Conservation (phyloP, 2,797 vertebrate species). For the Galaxias olidus region DNA sequence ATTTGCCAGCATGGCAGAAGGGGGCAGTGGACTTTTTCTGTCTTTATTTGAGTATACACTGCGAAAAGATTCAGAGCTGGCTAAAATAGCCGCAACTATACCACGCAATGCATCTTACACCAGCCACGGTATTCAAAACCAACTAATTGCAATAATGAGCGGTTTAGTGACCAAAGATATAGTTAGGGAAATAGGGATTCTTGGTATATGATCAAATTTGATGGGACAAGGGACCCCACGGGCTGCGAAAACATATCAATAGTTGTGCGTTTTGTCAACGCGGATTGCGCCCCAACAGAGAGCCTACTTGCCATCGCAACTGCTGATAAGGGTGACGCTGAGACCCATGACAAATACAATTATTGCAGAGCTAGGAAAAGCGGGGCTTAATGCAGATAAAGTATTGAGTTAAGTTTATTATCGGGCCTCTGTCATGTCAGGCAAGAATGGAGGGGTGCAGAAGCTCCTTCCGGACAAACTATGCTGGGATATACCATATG, state of each 20-base stretch:
- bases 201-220: constrained; percentile 18
- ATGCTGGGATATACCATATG: constrained; percentile 8
- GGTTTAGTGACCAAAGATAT: constrained; percentile 23
- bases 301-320: constrained; percentile 16
- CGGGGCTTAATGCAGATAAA: constrained; percentile 16
- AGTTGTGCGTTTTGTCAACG: constrained; percentile 1
- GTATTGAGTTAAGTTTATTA: constrained; percentile 24
- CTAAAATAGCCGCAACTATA: too few species aligned
- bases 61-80: too few species aligned
- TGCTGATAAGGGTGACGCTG: constrained; percentile 23
- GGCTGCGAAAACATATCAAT: constrained; percentile 16
- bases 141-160: too few species aligned
- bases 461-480: constrained; percentile 19
- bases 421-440: constrained; percentile 6
- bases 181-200: constrained; percentile 13
- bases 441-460: constrained; percentile 19
- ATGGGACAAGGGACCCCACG: constrained; percentile 22
- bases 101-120: too few species aligned
- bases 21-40: too few species aligned
- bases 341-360: constrained; percentile 17
- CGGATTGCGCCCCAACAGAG: constrained; percentile 7
- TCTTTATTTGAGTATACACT: too few species aligned
- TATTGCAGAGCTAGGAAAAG: constrained; percentile 17
- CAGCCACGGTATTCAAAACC: too few species aligned
- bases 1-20: too few species aligned